Conservation (phyloP, 2,113 vertebrate genomes). For the Nothoprocta perdicaria region DNA sequence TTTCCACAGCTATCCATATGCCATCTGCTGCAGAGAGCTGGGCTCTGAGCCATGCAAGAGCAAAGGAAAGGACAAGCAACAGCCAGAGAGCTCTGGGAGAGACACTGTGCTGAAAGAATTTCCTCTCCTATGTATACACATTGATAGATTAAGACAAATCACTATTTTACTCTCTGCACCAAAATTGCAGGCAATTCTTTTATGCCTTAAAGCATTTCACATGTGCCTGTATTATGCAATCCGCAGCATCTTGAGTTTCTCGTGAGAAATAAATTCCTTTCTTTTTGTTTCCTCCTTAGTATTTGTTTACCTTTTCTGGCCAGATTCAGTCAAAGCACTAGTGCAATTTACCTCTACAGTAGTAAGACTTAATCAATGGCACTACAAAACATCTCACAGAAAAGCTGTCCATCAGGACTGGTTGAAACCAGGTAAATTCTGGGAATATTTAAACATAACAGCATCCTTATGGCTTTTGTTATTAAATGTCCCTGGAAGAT, state of each 20-base stretch:
- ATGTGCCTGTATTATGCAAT: not conserved
- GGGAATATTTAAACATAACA: not conserved
- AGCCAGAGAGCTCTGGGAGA: not conserved
- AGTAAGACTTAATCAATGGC: not conserved
- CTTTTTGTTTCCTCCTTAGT: not conserved
- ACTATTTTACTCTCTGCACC: not conserved
- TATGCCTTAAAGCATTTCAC: not conserved
- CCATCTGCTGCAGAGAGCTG: constrained; percentile 26
- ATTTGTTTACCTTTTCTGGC: not conserved
- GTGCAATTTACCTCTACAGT: not conserved
- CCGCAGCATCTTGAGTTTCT: not conserved
- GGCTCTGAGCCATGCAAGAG: not conserved
- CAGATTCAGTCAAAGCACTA: not conserved
- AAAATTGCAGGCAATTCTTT: not conserved
- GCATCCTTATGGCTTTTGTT: not conserved
- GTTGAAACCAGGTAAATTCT: not conserved
- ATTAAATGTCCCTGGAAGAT: not conserved
- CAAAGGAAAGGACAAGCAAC: constrained; percentile 25
- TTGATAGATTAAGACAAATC: not conserved
- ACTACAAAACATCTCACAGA: not conserved
- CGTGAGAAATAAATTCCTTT: not conserved
- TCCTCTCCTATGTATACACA: not conserved
- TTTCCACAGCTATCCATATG: constrained; percentile 21
- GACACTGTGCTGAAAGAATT: not conserved
- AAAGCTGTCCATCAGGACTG: not conserved